Conservation (phyloP, 2,113 vertebrate species). For the Microcebus ravelobensis region DNA sequence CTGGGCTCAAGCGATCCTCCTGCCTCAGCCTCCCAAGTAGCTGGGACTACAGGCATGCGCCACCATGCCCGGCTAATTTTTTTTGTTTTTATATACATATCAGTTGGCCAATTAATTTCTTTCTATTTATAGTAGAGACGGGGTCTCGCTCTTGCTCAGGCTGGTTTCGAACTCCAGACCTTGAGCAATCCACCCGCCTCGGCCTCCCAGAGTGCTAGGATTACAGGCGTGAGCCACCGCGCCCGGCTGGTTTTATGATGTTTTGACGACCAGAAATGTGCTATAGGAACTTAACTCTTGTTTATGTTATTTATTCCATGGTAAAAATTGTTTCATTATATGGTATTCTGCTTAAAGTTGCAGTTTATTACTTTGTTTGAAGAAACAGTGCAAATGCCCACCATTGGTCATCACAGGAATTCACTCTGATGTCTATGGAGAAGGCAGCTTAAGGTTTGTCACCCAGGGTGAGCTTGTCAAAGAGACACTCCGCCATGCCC, state of each 20-base stretch:
- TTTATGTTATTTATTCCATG: not conserved
- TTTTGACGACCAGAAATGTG: not conserved
- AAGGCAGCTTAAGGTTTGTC: not conserved
- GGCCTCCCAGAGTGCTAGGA: too few species aligned
- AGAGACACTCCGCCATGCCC: not conserved
- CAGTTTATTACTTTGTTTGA: not conserved
- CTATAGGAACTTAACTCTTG: not conserved
- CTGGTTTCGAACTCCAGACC: too few species aligned
- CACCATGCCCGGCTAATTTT: too few species aligned
- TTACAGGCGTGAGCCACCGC: too few species aligned
- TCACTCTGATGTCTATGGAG: not conserved
- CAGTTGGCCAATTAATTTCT: too few species aligned
- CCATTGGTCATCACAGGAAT: not conserved
- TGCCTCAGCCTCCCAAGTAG: too few species aligned
- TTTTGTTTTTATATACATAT: too few species aligned
- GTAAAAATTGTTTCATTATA: not conserved
- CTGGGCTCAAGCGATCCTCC: too few species aligned
- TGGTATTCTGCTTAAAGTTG: not conserved
- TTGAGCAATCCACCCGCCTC: too few species aligned
- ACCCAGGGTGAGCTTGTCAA: not conserved
- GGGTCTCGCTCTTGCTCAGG: too few species aligned
- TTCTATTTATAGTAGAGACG: too few species aligned
- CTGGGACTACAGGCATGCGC: too few species aligned
- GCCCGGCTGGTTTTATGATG: not conserved
- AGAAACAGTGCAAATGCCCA: not conserved